Percentiles rank a stretch among this genome's conserved stretches.
phyloP scores from a whole-genome alignment of 2,888 invertebrate species.

The Cheiracanthium punctorium region DNA sequence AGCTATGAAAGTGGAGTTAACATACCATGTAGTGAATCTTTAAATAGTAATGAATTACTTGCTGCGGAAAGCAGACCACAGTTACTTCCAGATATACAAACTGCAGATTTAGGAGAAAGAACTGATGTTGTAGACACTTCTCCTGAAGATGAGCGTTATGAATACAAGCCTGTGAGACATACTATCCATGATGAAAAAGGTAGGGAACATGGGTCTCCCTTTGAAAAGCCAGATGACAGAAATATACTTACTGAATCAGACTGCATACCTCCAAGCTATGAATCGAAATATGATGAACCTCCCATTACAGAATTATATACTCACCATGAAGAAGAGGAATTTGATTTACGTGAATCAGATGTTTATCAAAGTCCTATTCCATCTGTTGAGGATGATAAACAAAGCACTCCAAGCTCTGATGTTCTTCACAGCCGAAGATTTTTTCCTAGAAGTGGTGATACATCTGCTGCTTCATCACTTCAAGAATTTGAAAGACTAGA shows the following conservation, averaged over 20 bases:
- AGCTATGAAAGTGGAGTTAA: constrained; percentile 63
- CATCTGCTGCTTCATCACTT: constrained; percentile 76
- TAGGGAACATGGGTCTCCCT: constrained; percentile 16
- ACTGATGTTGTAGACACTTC: constrained; percentile 63
- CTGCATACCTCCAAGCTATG: constrained; percentile 22
- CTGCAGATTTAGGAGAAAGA: constrained; percentile 58
- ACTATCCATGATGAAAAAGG: constrained; percentile 14
- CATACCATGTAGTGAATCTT: constrained; percentile 48
- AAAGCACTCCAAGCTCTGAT: constrained; percentile 92
- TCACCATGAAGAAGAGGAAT: constrained; percentile 81
- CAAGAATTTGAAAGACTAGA: constrained; percentile 73
- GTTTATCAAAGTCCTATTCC: constrained; percentile 73
- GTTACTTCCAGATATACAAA: constrained; percentile 46
- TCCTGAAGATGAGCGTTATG: constrained; percentile 70
- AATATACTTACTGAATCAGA: constrained; percentile 54
- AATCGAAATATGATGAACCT: constrained; percentile 57
- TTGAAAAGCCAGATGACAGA: constrained; percentile 7
- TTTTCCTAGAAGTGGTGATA: constrained; percentile 85
- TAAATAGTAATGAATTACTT: constrained; percentile 44
- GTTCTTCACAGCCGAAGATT: constrained; percentile 88
- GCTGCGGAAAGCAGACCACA: constrained; percentile 33
- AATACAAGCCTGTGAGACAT: constrained; percentile 41
- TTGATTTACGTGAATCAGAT: constrained; percentile 74
- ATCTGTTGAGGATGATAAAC: constrained; percentile 75
- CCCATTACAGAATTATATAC: constrained; percentile 76